Evolutionary conservation across 2,888 invertebrate genomes (phyloP).

Genomic region (Habrosyne pyritoides): DNA sequence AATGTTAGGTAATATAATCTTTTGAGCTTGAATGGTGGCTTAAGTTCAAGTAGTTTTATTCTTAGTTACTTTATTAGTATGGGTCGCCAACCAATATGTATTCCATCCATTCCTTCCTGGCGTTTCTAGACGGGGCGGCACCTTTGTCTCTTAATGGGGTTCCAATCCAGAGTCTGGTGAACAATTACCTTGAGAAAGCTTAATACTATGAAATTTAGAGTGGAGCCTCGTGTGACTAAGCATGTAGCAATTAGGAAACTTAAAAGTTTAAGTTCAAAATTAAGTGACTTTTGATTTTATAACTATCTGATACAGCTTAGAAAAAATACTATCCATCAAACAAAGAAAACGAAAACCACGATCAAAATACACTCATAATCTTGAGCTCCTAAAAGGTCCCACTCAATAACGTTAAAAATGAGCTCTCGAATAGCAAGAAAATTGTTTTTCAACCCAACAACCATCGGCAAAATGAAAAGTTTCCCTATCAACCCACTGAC

Average conservation of each 20-base stretch:
- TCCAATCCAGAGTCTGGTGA: too few species aligned
- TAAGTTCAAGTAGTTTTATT: too few species aligned
- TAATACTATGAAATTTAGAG: too few species aligned
- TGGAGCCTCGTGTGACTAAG: too few species aligned
- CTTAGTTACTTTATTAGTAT: too few species aligned
- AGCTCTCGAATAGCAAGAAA: conserved; percentile 71
- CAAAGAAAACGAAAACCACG: conserved; percentile 43
- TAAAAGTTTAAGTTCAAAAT: neutral
- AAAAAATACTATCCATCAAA: conserved; percentile 56
- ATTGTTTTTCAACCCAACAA: conserved; percentile 71
- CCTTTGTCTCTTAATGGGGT: too few species aligned
- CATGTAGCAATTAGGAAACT: neutral
- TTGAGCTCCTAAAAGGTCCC: conserved; percentile 53
- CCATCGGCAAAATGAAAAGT: conserved; percentile 79
- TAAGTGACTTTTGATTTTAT: neutral
- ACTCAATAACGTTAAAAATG: conserved; percentile 78
- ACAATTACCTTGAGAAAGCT: too few species aligned
- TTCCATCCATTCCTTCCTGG: too few species aligned
- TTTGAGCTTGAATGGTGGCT: too few species aligned
- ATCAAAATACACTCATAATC: conserved; percentile 50
- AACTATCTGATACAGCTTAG: neutral
- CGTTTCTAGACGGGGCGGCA: too few species aligned
- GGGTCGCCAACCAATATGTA: too few species aligned
- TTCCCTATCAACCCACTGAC: conserved; percentile 77
- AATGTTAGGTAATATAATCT: too few species aligned